phyloP scores from a whole-genome alignment of 2,113 vertebrate genomes.

The Ictalurus furcatus region DNA sequence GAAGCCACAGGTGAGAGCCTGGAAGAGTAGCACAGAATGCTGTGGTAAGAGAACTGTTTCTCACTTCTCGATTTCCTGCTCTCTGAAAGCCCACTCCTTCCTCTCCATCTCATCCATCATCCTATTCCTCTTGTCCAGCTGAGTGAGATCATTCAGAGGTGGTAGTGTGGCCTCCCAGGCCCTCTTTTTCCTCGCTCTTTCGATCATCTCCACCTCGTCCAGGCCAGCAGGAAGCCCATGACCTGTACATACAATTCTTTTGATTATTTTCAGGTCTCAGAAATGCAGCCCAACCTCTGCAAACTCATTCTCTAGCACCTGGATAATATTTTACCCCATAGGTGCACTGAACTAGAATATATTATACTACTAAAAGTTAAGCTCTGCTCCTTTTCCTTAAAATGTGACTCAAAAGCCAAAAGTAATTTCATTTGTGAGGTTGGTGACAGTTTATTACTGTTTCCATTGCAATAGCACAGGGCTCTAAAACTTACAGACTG shows the following conservation, averaged over 20 bases:
- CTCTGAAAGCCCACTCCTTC: constrained; percentile 90
- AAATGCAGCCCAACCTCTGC: neutral
- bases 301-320: neutral
- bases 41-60: constrained; percentile 21
- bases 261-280: neutral
- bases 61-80: constrained; percentile 89
- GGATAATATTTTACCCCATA: neutral
- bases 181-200: constrained; percentile 79
- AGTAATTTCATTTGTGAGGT: too few species aligned
- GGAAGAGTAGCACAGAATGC: neutral
- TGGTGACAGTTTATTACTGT: neutral
- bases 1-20: neutral
- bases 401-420: neutral
- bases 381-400: neutral
- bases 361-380: neutral
- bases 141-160: constrained; percentile 68
- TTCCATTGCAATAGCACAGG: too few species aligned
- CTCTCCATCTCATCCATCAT: constrained; percentile 92
- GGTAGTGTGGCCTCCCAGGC: constrained; percentile 88
- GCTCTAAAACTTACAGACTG: too few species aligned
- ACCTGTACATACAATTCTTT: constrained; percentile 66
- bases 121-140: constrained; percentile 77
- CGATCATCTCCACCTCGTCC: constrained; percentile 89
- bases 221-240: constrained; percentile 87
- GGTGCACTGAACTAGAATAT: neutral